phyloP scores from a whole-genome alignment of 2,113 vertebrate species.

The Cyprinodon brontotheroides region DNA sequence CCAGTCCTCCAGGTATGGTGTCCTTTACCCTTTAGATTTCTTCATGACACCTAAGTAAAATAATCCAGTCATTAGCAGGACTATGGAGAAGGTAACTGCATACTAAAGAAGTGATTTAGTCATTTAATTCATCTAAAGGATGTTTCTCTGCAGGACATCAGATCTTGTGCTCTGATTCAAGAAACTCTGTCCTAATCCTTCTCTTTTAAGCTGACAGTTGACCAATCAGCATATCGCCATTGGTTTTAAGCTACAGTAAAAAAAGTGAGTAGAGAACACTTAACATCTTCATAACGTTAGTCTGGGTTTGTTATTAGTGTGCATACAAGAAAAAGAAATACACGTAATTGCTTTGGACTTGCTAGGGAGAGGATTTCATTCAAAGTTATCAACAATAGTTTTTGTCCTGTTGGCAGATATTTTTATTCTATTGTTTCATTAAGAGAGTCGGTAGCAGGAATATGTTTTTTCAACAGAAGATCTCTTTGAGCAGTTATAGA shows the following conservation, averaged over 20 bases:
- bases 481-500: slow-evolving; percentile 52
- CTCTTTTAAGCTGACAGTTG: not conserved
- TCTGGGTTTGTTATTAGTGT: not conserved
- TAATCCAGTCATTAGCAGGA: too few relatives aligned
- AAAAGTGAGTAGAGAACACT: not conserved
- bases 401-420: not conserved
- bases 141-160: too few relatives aligned
- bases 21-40: too few relatives aligned
- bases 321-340: too few relatives aligned
- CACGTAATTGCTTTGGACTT: not conserved
- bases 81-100: too few relatives aligned
- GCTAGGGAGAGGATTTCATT: not conserved
- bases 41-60: too few relatives aligned
- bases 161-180: too few relatives aligned
- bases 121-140: too few relatives aligned
- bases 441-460: slow-evolving; percentile 9
- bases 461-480: slow-evolving; percentile 40
- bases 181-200: not conserved
- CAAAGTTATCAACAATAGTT: not conserved
- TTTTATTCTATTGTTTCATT: slow-evolving; percentile 37
- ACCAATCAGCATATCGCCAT: not conserved
- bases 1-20: too few relatives aligned
- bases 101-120: too few relatives aligned
- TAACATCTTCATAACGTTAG: not conserved
- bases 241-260: not conserved